These are phyloP conservation scores for Mechanitis messenoides DNA, from an alignment of 2,888 invertebrate species.

Conservation along the genomic window DNA sequence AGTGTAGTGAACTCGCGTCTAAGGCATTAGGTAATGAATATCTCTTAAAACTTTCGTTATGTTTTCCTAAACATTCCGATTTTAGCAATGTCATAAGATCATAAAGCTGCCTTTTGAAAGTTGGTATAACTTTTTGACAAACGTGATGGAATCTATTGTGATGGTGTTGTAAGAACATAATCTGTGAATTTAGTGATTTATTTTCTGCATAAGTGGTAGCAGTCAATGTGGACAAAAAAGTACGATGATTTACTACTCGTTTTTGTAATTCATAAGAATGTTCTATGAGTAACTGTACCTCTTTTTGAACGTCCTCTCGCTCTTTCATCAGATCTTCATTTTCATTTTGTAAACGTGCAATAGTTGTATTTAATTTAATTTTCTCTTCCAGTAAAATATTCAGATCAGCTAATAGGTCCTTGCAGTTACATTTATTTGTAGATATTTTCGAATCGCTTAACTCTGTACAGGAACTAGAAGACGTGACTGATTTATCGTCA, in stretches of 20 bases:
- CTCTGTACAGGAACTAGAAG: conserved; percentile 28
- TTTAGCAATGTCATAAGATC: conserved; percentile 53
- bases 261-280: conserved; percentile 57
- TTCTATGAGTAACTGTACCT: conserved; percentile 51
- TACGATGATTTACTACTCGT: conserved; percentile 59
- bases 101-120: conserved; percentile 53
- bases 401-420: conserved; percentile 26
- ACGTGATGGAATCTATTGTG: conserved; percentile 58
- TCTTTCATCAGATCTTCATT: conserved; percentile 50
- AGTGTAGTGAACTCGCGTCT: conserved; percentile 44
- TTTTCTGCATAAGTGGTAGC: conserved; percentile 69
- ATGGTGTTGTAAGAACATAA: conserved; percentile 61
- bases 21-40: conserved; percentile 56
- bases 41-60: conserved; percentile 49
- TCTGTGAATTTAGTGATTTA: conserved; percentile 57
- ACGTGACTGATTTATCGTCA: conserved; percentile 31
- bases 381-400: conserved; percentile 41
- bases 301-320: conserved; percentile 46
- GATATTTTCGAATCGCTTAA: conserved; percentile 22
- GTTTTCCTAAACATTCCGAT: conserved; percentile 38
- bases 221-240: conserved; percentile 61
- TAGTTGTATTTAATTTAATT: conserved; percentile 33
- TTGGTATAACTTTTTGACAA: conserved; percentile 63
- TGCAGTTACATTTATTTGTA: conserved; percentile 26
- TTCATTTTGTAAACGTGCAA: conserved; percentile 39